Base-by-base conservation (phyloP, 2,113 vertebrate genomes). In the Podocnemis expansa region DNA sequence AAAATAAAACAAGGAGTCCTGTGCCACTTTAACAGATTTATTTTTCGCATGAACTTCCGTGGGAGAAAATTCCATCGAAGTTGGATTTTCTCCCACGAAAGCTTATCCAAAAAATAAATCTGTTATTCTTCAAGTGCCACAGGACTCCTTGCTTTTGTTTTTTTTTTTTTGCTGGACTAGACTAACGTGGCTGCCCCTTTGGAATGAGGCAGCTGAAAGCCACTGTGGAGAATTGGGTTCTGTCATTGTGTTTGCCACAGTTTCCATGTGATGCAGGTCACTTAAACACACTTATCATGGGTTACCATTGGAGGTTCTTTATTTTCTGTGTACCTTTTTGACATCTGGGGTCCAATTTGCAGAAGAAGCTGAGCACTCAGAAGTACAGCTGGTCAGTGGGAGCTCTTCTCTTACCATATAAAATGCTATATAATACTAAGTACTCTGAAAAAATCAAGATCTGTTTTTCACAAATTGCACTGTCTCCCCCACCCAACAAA, bases 391-490 rank as follows among this genome's bases (percentile, higher is more conserved):
- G 41, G 21, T 3, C 67, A 34, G 2, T 3, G 43, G 10, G 58
- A 80, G 88, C 58, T 78, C 58, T 8, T 27, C 34, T 14, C 43
- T 63, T 31, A 6, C 27, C 67, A 84, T 60, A 31, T 2, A 27
- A 49, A 82, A 58, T 19, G 47, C 27, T 60, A 31, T 2, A 24
- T 34, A 82, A 49, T 19, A 41, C 27, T 10, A 34, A 21, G 22
- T 38, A 43, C 12, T 1, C 16, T 6, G 86, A 4, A 13, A 55
- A 34, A n/a, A 49, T n/a, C 10, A 1, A 31, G 2, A 73, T 81
- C 52, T 41, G 51, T 60, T 2, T 5, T 49, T 43, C 2, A 5
- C 41, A 54, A 0, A 0, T 4, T 10, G 14, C 93, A 82, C 38
- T n/a, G n/a, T n/a, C n/a, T 79, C 3, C 9, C 12, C 6, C 56